These are phyloP conservation scores for Florisuga fusca DNA, from an alignment of 2,797 vertebrate species.

Conservation along the genomic window DNA sequence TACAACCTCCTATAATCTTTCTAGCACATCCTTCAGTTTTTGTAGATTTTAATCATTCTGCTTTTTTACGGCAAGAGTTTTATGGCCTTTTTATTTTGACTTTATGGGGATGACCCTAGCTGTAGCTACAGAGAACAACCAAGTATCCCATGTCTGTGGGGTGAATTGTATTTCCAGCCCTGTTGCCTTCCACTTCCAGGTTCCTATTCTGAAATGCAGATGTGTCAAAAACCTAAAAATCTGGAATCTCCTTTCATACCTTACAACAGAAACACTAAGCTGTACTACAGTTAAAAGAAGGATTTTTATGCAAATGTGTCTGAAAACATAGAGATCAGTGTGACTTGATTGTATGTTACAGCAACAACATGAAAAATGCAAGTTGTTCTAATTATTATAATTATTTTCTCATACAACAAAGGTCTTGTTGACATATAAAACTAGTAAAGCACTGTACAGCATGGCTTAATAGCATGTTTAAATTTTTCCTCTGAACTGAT, in stretches of 20 bases:
- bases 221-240: background rate
- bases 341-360: background rate
- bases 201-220: background rate
- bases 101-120: background rate
- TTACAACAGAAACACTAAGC: background rate
- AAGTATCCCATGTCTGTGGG: background rate
- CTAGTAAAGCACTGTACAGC: background rate
- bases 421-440: background rate
- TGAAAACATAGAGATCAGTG: background rate
- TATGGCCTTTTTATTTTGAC: background rate
- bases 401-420: background rate
- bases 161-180: background rate
- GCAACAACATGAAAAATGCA: background rate
- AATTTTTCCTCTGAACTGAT: background rate
- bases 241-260: background rate
- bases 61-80: background rate
- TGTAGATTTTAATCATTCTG: background rate
- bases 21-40: background rate
- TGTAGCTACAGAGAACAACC: background rate
- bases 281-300: background rate
- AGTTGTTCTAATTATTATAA: background rate
- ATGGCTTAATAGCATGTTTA: background rate
- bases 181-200: background rate
- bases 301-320: background rate
- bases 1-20: background rate